Evolutionary conservation across 2,113 vertebrate species (phyloP), one percentile per base, ranked within the genome.

Genomic region (Pelvicachromis taeniatus): DNA sequence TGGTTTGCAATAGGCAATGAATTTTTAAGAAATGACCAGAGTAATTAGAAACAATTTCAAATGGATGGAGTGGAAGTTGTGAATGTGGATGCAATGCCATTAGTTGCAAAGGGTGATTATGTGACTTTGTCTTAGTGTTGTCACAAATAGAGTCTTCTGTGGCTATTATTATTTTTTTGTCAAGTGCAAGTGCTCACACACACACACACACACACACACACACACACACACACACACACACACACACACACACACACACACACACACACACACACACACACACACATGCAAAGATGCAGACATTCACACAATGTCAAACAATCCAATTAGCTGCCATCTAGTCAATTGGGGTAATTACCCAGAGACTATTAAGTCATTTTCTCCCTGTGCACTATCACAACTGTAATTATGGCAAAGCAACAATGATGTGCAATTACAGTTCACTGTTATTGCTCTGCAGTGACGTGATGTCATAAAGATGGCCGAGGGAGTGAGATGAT

Each of bases 341-440:
- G 89, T 90, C 91, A 90, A 92, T 92, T 89, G 89, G 91, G 90
- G 88, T 92, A 94, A 95, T 94, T 95, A 93, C 83, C 88, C 89
- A 54, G 84, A 91, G 81, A 86, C 91, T 84, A 93, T 94, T 92
- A 94, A 87, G 87, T 81, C 70, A 50, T 92, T 92, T 88, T 91
- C 89, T 91, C 79, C 55, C 86, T 70, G 83, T 91, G 87, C 88
- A 89, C 79, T 84, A 91, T 87, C 85, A 85, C 89, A 93, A 87
- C 91, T 91, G 85, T 94, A 94, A 95, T 95, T 94, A 94, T 61
- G 52, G 81, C 90, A 78, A 92, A 90, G 91, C 91, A 90, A 93
- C 92, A 90, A 86, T 87, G 89, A 87, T 86, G 85, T 84, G 77
- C 78, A 89, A 90, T 94, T 88, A 89, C 87, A 82, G 55, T 79